Evolutionary conservation across 2,113 vertebrate genomes (phyloP).

Genomic region (Ovibos moschatus): DNA sequence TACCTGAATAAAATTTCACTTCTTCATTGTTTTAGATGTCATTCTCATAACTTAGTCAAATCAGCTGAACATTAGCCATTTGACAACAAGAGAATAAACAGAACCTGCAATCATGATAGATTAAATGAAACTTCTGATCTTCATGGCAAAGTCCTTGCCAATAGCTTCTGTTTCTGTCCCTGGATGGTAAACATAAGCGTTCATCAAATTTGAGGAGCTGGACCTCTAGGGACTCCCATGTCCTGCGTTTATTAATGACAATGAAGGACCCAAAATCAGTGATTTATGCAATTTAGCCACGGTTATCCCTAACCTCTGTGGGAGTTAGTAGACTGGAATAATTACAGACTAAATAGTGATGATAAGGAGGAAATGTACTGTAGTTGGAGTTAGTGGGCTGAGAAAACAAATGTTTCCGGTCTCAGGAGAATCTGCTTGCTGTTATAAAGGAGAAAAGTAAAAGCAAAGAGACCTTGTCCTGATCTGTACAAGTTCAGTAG

Average conservation of each 20-base stretch:
- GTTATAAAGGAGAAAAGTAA: background rate
- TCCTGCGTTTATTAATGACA: slow-evolving; percentile 48
- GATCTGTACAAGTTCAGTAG: background rate
- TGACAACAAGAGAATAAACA: slow-evolving; percentile 6
- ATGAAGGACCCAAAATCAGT: slow-evolving; percentile 66
- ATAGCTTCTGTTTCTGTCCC: background rate
- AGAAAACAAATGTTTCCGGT: slow-evolving; percentile 69
- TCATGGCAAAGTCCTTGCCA: slow-evolving; percentile 14
- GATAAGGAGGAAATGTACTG: slow-evolving; percentile 70
- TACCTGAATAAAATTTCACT: background rate
- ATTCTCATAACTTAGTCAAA: background rate
- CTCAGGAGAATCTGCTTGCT: slow-evolving; percentile 38
- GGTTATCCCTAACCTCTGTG: slow-evolving; percentile 62
- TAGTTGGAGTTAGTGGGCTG: slow-evolving; percentile 71
- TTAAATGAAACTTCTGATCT: slow-evolving; percentile 47
- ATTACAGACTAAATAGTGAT: slow-evolving; percentile 72
- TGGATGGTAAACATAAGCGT: background rate
- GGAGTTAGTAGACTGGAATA: slow-evolving; percentile 75
- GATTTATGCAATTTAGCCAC: slow-evolving; percentile 54
- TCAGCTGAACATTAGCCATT: background rate
- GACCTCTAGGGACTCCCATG: slow-evolving; percentile 9
- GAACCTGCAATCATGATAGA: background rate
- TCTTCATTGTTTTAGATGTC: background rate
- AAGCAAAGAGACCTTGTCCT: slow-evolving; percentile 19
- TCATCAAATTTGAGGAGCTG: background rate